Conservation (phyloP, 37 sponge, comb jelly and placozoan species). For the Halisarca cf. caerulea region DNA sequence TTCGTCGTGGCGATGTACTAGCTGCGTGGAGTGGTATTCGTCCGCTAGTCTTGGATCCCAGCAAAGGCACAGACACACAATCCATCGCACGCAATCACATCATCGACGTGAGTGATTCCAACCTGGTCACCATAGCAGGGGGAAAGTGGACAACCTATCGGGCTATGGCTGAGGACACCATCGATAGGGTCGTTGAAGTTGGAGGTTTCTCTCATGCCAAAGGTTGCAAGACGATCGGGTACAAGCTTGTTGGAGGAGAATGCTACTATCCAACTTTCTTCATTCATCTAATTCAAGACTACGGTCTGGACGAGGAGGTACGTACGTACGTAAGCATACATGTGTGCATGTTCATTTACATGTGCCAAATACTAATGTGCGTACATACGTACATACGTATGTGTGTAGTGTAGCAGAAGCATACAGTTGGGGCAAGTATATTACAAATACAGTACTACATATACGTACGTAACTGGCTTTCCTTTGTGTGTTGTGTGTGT, state of each 20-base stretch:
- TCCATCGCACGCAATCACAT: slow-evolving; percentile 95
- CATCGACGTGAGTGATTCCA: slow-evolving; percentile 87
- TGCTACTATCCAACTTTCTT: slow-evolving; percentile 82
- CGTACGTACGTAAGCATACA: neutral
- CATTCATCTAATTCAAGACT: slow-evolving; percentile 93
- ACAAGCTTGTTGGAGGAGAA: slow-evolving; percentile 88
- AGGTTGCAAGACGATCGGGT: slow-evolving; percentile 73
- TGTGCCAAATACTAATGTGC: neutral
- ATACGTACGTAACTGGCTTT: too few species aligned
- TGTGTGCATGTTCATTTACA: neutral
- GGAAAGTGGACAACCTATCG: slow-evolving; percentile 99
- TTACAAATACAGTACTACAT: too few species aligned
- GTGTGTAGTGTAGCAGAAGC: too few species aligned
- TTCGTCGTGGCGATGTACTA: slow-evolving; percentile 95
- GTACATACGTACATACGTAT: neutral
- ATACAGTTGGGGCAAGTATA: too few species aligned
- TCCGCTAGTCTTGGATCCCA: slow-evolving; percentile 91
- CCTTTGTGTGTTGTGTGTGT: too few species aligned
- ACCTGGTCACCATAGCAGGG: slow-evolving; percentile 97
- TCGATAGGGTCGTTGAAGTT: slow-evolving; percentile 67
- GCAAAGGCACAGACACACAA: slow-evolving; percentile 85
- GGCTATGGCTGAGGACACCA: slow-evolving; percentile 92
- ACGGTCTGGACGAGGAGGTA: slow-evolving; percentile 94
- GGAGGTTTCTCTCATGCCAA: slow-evolving; percentile 49
- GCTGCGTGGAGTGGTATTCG: slow-evolving; percentile 99